phyloP scores from a whole-genome alignment of 2,113 vertebrate genomes.

The Lophura nycthemera region DNA sequence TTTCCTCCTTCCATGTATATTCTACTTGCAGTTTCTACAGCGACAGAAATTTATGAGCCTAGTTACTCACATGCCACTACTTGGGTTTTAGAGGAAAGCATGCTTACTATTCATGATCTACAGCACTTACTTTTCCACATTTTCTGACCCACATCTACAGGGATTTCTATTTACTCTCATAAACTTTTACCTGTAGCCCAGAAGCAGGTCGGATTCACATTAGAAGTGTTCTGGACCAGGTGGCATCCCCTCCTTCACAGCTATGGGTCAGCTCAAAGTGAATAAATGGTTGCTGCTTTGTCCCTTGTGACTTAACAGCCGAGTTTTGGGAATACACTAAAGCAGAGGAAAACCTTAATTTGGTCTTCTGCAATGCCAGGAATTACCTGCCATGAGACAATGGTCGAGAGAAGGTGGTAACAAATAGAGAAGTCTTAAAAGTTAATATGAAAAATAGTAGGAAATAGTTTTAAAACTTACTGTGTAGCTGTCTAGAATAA shows the following conservation, averaged over 20 bases:
- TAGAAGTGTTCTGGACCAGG: background rate
- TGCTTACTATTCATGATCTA: constrained; percentile 6
- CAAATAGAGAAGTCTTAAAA: background rate
- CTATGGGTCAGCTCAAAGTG: background rate
- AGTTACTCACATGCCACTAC: background rate
- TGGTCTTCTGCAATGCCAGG: background rate
- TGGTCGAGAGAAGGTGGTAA: background rate
- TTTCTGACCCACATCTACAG: constrained; percentile 3
- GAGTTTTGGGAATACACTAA: background rate
- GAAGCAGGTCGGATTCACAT: background rate
- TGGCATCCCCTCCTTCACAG: background rate
- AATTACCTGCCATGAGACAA: background rate
- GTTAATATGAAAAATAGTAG: background rate
- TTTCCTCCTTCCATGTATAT: background rate
- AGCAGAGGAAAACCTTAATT: background rate
- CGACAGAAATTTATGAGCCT: background rate
- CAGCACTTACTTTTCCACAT: background rate
- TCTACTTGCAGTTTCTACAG: background rate
- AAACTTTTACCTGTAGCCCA: background rate
- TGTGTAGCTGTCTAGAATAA: background rate
- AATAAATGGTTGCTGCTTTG: background rate
- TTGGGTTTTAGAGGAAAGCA: background rate
- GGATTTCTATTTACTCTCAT: background rate
- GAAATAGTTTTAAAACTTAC: background rate
- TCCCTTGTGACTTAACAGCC: background rate